Base-by-base conservation (phyloP, 2,113 vertebrate genomes). In the Daphoenositta chrysoptera region DNA sequence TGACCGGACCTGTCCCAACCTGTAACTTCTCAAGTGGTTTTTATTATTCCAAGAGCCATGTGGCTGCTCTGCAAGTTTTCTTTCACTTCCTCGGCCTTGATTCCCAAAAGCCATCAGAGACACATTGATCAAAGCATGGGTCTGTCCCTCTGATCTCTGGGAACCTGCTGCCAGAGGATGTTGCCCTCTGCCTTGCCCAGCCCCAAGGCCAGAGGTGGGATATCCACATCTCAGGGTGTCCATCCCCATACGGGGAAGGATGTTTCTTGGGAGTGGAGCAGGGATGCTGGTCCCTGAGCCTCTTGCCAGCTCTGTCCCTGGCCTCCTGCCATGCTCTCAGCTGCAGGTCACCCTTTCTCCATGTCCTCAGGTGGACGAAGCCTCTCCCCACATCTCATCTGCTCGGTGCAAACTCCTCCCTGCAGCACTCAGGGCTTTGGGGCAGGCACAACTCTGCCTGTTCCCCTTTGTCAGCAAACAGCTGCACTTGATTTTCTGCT, bases 21-120 rank as follows among this genome's bases (percentile, higher is more conserved):
- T 92, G 89, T 47, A 83, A 10, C 35, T 94, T 94, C 86, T 95
- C 68, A 93, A 90, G 85, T 56, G 26, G 66, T 93, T 96, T 90
- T 68, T 83, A 47, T 88, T 80, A 68, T 90, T 83, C 84, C 45
- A 80, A 70, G 82, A 86, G 12, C 71, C 76, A 28, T 42, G 24
- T 54, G 53, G 73, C 63, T 73, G n/a, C 48, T 64, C 35, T 61
- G 69, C 76, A 85, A 79, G 30, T n/a, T 89, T 85, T 87, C 63
- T 91, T 95, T 53, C 66, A 39, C 39, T 92, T 96, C 83, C 61
- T 78, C 44, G 68, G 56, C 40, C 56, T 70, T 83, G 60, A 93
- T 93, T 92, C 85, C 56, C 72, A 17, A 63, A 95, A 83, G 13
- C 56, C 58, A 44, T 69, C 47, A 69, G 51, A 94, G 42, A 39